Evolutionary conservation across 92 coral and sea anemone genomes (phyloP), one percentile per base, ranked within the genome.

Genomic region (Metridium senile): DNA sequence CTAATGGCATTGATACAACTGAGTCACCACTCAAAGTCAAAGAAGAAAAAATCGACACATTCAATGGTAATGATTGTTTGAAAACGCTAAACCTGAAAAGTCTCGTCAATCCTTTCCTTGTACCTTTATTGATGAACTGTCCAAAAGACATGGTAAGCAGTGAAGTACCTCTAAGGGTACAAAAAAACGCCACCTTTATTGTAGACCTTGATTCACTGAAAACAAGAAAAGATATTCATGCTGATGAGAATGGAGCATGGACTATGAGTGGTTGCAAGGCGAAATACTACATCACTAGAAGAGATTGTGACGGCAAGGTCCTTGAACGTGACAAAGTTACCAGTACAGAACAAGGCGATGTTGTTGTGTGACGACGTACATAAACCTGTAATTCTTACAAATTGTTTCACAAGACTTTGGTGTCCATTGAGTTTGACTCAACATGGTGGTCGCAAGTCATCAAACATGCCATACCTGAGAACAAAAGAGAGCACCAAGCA

Each of bases 171-270:
- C 26, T 18, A 62, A 78, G 80, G 22, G 34, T 82, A 16, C 88
- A 82, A 70, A 56, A 87, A 34, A 83, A 83, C 68, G 91, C 74
- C 7, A 26, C 77, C 11, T 77, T 87, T 27, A 59, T 87, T 9
- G 49, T 82, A 25, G 84, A 87, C 57, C 27, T 82, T 20, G 84
- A 83, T 58, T 33, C 66, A 47, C 79, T 87, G 20, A 54, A 28
- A 23, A 66, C 30, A 49, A 62, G 88, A 25, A 62, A 59, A 61
- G 88, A 87, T 68, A 25, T 82, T 18, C 70, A 49, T 51, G 27
- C 59, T 73, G 88, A 87, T 74, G 81, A 83, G 46, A 77, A 83
- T 72, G 88, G 91, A 18, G 81, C 58, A 28, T 87, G 88, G 91
- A 33, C 17, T 34, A 23, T 27, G 53, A 87, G 54, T 61, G 81